Evolutionary conservation across 2,797 vertebrate species (phyloP).

Genomic region (Danio albolineatus): DNA sequence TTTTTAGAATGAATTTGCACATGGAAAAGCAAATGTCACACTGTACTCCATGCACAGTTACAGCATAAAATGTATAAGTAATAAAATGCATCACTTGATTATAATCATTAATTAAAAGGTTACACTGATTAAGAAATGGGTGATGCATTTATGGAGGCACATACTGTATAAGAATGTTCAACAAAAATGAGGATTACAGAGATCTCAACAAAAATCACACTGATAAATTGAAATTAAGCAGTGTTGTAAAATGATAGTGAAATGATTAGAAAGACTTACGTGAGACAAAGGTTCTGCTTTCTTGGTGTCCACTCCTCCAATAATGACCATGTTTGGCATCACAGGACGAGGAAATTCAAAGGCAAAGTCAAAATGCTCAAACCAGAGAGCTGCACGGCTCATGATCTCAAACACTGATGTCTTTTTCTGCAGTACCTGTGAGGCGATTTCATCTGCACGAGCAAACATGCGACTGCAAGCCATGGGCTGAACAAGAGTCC

Average conservation of each 20-base stretch:
- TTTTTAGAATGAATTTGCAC: not conserved
- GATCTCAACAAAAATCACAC: too few species aligned
- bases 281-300: constrained; percentile 58
- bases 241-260: not conserved
- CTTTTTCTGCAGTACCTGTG: constrained; percentile 66
- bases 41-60: not conserved
- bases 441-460: constrained; percentile 62
- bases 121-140: not conserved
- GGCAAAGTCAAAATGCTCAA: constrained; percentile 72
- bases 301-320: constrained; percentile 73
- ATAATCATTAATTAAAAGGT: not conserved
- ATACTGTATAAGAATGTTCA: not conserved
- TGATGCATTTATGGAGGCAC: not conserved
- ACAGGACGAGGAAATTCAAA: constrained; percentile 73
- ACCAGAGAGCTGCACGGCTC: constrained; percentile 71
- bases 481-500: constrained; percentile 59
- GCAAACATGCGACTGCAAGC: constrained; percentile 66
- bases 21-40: not conserved
- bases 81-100: too few species aligned
- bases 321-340: constrained; percentile 75
- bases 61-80: too few species aligned
- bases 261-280: constrained; percentile 59
- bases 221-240: too few species aligned
- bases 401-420: constrained; percentile 60
- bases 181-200: not conserved